These are phyloP conservation scores for Anolis sagrei DNA, from an alignment of 2,113 vertebrate species.

Conservation along the genomic window DNA sequence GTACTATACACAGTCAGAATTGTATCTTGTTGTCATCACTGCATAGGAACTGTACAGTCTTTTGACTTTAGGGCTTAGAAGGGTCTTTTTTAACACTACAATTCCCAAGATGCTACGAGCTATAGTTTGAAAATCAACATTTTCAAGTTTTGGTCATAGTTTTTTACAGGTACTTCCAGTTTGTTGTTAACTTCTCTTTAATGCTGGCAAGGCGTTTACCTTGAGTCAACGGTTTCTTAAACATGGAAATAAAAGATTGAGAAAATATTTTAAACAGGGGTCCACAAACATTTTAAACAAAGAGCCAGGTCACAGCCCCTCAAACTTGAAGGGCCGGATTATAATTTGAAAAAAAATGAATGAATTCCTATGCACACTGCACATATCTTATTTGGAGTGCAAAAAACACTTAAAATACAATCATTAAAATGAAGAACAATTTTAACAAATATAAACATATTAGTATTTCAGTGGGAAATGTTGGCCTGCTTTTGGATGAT, in stretches of 20 bases:
- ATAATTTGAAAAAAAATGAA: too few species aligned
- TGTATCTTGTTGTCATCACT: not conserved
- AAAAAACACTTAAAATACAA: too few species aligned
- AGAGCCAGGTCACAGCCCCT: too few species aligned
- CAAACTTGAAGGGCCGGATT: too few species aligned
- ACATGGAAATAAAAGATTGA: not conserved
- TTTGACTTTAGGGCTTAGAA: not conserved
- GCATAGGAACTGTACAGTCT: not conserved
- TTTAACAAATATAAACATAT: too few species aligned
- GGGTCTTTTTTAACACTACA: not conserved
- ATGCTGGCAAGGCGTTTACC: not conserved
- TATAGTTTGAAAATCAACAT: not conserved
- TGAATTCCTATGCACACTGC: too few species aligned
- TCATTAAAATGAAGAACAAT: too few species aligned
- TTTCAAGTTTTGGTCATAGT: too few species aligned
- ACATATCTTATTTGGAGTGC: too few species aligned
- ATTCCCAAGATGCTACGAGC: not conserved
- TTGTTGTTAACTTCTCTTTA: not conserved
- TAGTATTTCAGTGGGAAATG: too few species aligned
- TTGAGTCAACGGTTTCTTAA: not conserved
- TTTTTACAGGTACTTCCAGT: not conserved
- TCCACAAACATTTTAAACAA: too few species aligned
- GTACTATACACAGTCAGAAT: not conserved
- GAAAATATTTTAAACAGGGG: not conserved
- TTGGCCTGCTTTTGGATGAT: too few species aligned